Evolutionary conservation across 2,797 vertebrate genomes (phyloP).

Genomic region (Lepidocolaptes lacrymiger): DNA sequence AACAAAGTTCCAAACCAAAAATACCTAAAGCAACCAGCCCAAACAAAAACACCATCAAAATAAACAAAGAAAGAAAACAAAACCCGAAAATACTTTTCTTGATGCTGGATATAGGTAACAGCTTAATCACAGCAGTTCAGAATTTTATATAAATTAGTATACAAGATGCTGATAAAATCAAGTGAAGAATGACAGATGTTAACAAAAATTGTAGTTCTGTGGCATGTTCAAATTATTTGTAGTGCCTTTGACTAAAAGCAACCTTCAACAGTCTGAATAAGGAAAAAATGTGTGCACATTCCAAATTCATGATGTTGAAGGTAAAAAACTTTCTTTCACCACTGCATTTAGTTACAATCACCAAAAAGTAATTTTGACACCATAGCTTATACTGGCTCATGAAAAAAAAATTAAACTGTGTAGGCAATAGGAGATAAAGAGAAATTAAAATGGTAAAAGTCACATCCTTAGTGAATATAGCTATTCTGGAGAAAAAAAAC

Average conservation of each 20-base stretch:
- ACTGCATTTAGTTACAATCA: not conserved
- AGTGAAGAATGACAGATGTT: not conserved
- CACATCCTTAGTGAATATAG: not conserved
- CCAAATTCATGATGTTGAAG: not conserved
- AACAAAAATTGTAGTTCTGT: not conserved
- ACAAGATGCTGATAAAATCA: not conserved
- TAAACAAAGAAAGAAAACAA: not conserved
- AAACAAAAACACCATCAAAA: not conserved
- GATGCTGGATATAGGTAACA: not conserved
- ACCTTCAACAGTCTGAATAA: not conserved
- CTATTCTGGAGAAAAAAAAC: not conserved
- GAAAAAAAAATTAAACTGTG: not conserved
- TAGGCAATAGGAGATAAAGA: not conserved
- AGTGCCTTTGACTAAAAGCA: not conserved
- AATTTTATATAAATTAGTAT: not conserved
- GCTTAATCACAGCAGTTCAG: not conserved
- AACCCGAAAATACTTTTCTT: not conserved
- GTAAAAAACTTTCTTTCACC: not conserved
- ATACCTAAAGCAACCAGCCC: not conserved
- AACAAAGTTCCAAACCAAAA: not conserved
- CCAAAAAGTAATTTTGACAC: not conserved
- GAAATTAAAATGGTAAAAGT: not conserved
- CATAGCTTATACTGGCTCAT: not conserved
- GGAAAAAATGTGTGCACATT: not conserved
- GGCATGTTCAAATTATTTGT: not conserved